phyloP scores from a whole-genome alignment of 2,797 vertebrate genomes.

The Scolopax bukidnonensis region DNA sequence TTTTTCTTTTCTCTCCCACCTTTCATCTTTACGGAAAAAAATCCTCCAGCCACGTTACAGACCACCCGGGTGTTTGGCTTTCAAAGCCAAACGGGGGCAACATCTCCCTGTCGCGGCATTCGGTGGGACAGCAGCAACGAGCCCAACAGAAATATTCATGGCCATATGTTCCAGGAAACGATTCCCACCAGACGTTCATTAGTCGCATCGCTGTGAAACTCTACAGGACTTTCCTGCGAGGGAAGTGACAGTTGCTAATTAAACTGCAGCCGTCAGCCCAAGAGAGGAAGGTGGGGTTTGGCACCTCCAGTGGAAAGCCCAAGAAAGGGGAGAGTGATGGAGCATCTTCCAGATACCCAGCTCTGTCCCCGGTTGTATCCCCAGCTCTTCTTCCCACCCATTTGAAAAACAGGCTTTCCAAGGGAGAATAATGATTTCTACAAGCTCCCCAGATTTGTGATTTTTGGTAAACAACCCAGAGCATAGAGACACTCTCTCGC shows the following conservation, averaged over 20 bases:
- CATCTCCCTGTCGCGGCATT: conserved; percentile 15
- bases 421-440: background rate
- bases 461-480: background rate
- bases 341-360: background rate
- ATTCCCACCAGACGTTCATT: conserved; percentile 50
- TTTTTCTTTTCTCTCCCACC: background rate
- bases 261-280: background rate
- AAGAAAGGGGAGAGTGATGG: background rate
- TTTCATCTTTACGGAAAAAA: background rate
- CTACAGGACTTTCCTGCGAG: conserved; percentile 16
- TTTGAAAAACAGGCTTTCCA: background rate
- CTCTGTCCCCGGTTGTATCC: background rate
- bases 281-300: background rate
- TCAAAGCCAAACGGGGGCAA: conserved; percentile 4
- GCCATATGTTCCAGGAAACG: conserved; percentile 46
- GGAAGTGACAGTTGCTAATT: conserved; percentile 55
- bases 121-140: background rate
- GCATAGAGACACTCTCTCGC: no score
- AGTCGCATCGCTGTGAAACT: background rate
- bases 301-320: background rate
- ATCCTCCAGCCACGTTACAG: background rate
- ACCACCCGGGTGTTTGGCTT: background rate
- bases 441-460: background rate
- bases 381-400: background rate
- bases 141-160: conserved; percentile 53